Evolutionary conservation across 1,140 invertebrate genomes (phyloP).

Genomic region (Ericerus pela): DNA sequence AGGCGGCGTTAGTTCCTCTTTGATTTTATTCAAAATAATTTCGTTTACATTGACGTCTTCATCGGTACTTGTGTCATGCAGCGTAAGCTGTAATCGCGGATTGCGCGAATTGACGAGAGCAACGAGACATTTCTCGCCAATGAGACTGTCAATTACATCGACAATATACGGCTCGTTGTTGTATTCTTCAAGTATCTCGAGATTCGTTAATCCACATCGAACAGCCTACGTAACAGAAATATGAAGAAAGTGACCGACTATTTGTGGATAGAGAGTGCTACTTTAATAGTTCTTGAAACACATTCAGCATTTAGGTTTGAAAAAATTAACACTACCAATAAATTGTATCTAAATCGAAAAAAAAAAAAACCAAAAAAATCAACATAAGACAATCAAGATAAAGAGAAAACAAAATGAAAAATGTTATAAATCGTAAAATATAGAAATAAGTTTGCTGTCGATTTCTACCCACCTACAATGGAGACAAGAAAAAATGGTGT

Average conservation of each 20-base stretch:
- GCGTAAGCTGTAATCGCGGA: neutral
- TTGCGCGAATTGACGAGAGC: neutral
- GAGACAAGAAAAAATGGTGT: no score
- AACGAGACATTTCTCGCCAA: neutral
- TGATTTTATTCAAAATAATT: neutral
- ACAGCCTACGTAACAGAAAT: neutral
- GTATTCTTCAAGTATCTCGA: neutral
- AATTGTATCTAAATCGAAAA: no score
- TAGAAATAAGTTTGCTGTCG: no score
- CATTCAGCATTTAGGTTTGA: neutral
- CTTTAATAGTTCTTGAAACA: no score
- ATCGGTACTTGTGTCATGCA: neutral
- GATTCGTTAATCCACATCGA: neutral
- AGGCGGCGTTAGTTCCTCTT: neutral
- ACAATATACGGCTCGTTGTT: neutral
- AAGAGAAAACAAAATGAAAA: no score
- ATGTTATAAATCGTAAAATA: no score
- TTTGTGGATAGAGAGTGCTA: no score
- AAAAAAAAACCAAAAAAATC: no score
- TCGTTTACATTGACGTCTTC: neutral
- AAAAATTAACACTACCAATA: neutral
- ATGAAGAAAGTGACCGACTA: no score
- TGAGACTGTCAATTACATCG: neutral
- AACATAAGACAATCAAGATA: no score
- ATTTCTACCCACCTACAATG: no score